A percentile compares a stretch with the other conserved stretches of the same genome.
Evolutionary conservation across 2,113 vertebrate genomes (phyloP).

Genomic region (Oenanthe melanoleuca): DNA sequence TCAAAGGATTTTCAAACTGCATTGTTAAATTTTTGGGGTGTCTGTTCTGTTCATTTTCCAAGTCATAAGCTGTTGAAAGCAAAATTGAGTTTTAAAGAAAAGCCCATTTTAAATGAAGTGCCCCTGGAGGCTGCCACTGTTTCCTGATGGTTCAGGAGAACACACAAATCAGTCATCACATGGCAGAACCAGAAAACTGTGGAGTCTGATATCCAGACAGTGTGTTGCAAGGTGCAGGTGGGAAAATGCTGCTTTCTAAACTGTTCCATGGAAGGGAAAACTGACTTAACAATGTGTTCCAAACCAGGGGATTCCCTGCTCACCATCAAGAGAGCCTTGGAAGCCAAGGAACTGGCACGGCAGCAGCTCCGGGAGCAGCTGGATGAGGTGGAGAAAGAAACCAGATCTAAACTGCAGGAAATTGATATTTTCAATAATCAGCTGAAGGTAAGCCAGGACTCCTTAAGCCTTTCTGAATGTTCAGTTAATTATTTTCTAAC

Average conservation of each 20-base stretch:
- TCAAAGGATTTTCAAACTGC: too few relatives aligned
- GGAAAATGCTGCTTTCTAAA: background rate
- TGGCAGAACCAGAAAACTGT: too few relatives aligned
- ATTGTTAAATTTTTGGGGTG: too few relatives aligned
- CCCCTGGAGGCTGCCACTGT: too few relatives aligned
- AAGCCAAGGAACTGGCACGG: slow-evolving; percentile 88
- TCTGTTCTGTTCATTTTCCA: too few relatives aligned
- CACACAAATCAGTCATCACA: too few relatives aligned
- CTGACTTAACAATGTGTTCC: slow-evolving; percentile 20
- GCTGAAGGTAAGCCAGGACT: slow-evolving; percentile 86
- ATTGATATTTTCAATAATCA: slow-evolving; percentile 98
- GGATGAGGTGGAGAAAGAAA: slow-evolving; percentile 93
- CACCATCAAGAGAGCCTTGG: slow-evolving; percentile 90
- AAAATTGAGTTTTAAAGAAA: too few relatives aligned
- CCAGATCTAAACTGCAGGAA: slow-evolving; percentile 92
- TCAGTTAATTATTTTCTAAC: background rate
- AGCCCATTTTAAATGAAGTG: too few relatives aligned
- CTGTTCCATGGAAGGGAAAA: background rate
- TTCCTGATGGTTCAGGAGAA: too few relatives aligned
- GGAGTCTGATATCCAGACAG: too few relatives aligned
- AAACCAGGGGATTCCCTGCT: slow-evolving; percentile 90
- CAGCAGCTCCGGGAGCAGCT: slow-evolving; percentile 92
- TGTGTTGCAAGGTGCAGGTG: background rate
- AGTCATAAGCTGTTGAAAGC: too few relatives aligned
- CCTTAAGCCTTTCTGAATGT: background rate